These are phyloP conservation scores for Lathronympha strigana DNA, from an alignment of 2,888 invertebrate species.

Conservation along the genomic window DNA sequence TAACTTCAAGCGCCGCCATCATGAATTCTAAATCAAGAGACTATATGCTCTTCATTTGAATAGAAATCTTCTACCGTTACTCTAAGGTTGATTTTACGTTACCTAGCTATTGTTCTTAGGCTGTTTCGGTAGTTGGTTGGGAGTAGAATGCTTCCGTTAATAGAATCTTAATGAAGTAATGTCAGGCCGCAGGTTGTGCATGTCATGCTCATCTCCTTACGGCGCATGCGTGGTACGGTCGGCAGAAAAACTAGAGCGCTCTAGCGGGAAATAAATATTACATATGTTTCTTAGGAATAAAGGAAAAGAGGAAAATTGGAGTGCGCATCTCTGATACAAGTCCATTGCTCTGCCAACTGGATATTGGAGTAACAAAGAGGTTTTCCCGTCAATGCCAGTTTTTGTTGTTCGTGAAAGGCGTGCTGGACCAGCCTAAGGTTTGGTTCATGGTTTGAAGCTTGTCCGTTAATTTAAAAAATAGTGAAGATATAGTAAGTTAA, in stretches of 20 bases:
- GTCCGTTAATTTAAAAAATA: no score
- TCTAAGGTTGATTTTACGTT: slow-evolving; percentile 48
- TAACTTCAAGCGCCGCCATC: background rate
- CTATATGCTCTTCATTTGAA: slow-evolving; percentile 22
- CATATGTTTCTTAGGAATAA: background rate
- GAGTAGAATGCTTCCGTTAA: slow-evolving; percentile 81
- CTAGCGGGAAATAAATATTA: slow-evolving; percentile 12
- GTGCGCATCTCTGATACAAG: no score
- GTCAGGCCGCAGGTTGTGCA: slow-evolving; percentile 76
- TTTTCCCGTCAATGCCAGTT: no score
- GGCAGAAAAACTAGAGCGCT: slow-evolving; percentile 56
- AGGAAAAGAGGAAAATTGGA: no score
- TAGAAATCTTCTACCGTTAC: slow-evolving; percentile 18
- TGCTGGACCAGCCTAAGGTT: no score
- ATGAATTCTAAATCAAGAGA: slow-evolving; percentile 36
- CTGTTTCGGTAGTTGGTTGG: slow-evolving; percentile 40
- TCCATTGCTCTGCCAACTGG: no score
- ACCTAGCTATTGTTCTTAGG: slow-evolving; percentile 22
- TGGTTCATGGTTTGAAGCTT: no score
- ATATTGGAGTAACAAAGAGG: no score
- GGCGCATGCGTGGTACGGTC: slow-evolving; percentile 65
- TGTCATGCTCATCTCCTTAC: slow-evolving; percentile 81
- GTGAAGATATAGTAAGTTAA: no score
- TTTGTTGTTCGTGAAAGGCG: no score
- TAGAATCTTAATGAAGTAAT: slow-evolving; percentile 84